A percentile compares a stretch with the other conserved stretches of the same genome.
Conservation (phyloP, 2,113 vertebrate species). For the Cairina moschata region DNA sequence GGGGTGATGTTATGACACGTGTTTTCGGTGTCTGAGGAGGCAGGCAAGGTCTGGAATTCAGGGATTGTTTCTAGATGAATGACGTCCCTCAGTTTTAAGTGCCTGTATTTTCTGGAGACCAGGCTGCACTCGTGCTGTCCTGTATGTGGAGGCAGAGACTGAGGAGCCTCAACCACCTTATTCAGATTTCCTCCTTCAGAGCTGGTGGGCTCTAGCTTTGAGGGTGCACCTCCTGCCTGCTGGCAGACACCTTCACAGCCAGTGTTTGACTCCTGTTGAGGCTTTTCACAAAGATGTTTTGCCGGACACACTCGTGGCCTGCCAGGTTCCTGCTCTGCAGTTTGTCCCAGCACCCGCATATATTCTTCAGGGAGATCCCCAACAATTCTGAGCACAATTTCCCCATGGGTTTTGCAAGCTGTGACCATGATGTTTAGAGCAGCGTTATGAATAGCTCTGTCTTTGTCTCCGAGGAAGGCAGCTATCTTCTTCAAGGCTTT, state of each 20-base stretch:
- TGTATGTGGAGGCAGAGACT: constrained; percentile 75
- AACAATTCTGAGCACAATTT: constrained; percentile 80
- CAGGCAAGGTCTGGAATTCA: constrained; percentile 76
- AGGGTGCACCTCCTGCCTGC: constrained; percentile 70
- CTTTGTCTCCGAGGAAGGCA: constrained; percentile 80
- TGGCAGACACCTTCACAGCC: constrained; percentile 62
- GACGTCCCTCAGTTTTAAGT: constrained; percentile 79
- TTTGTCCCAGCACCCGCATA: constrained; percentile 75
- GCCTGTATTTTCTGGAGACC: constrained; percentile 65
- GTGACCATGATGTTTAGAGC: constrained; percentile 82
- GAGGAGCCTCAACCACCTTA: constrained; percentile 49
- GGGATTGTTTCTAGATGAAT: constrained; percentile 79
- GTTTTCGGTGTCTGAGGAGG: constrained; percentile 80
- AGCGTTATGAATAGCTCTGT: constrained; percentile 81
- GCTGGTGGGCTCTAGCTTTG: constrained; percentile 72
- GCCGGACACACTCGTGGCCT: background rate
- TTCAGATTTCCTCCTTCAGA: background rate
- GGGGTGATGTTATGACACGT: constrained; percentile 80
- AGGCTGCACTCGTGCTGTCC: constrained; percentile 77
- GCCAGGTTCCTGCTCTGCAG: background rate
- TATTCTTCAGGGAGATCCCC: constrained; percentile 84
- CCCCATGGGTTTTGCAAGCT: constrained; percentile 80
- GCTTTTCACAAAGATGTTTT: background rate
- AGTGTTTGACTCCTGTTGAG: constrained; percentile 52
- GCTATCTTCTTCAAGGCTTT: constrained; percentile 84